Conservation (phyloP, 2,888 invertebrate species). For the Hofmannophila pseudospretella region DNA sequence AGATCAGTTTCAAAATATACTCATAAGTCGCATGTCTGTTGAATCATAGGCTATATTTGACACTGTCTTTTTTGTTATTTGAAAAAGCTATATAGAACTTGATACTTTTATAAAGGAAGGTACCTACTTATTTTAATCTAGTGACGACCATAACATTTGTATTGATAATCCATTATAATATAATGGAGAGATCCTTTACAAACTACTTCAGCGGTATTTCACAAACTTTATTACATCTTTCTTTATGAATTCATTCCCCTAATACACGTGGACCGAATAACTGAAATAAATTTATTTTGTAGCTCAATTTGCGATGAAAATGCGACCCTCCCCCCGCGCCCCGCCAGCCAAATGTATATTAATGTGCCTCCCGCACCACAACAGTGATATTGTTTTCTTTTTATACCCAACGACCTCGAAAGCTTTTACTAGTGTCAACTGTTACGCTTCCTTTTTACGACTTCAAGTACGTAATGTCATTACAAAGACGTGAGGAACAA, state of each 20-base stretch:
- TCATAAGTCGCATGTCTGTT: no score
- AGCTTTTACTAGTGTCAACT: slow-evolving; percentile 67
- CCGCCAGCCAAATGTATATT: slow-evolving; percentile 66
- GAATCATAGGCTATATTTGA: no score
- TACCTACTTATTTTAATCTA: no score
- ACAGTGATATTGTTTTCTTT: slow-evolving; percentile 69
- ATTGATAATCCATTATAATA: not conserved
- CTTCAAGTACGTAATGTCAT: slow-evolving; percentile 40
- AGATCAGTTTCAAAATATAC: no score
- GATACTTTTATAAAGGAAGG: no score
- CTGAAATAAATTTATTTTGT: slow-evolving; percentile 57
- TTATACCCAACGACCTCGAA: slow-evolving; percentile 54
- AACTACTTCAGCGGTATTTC: not conserved
- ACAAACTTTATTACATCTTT: not conserved
- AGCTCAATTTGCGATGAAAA: slow-evolving; percentile 61
- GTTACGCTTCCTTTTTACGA: slow-evolving; percentile 55
- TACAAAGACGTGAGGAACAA: slow-evolving; percentile 13
- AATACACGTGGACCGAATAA: slow-evolving; percentile 20
- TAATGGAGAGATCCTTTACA: not conserved
- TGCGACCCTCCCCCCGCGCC: slow-evolving; percentile 34
- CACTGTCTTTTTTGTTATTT: no score
- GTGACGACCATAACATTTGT: no score
- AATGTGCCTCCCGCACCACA: slow-evolving; percentile 62
- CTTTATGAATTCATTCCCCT: slow-evolving; percentile 3
- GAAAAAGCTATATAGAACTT: no score